phyloP scores from a whole-genome alignment of 2,113 vertebrate species.

The Scalopus aquaticus region DNA sequence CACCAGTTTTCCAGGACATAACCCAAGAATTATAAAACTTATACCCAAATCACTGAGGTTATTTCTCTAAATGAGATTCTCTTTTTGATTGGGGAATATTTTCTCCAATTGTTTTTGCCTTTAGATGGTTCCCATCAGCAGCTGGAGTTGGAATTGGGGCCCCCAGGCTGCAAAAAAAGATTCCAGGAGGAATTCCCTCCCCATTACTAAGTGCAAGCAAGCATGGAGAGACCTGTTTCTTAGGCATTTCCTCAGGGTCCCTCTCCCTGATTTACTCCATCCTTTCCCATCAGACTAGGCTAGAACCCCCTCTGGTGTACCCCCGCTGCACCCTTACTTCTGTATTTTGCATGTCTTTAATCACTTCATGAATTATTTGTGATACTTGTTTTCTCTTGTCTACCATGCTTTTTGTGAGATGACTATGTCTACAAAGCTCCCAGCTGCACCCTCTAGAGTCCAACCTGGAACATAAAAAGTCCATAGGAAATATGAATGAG shows the following conservation, averaged over 20 bases:
- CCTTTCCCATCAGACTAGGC: background rate
- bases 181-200: background rate
- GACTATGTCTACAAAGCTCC: background rate
- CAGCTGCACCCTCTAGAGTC: fast-evolving
- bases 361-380: background rate
- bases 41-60: background rate
- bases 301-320: background rate
- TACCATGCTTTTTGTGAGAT: background rate
- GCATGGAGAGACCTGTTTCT: background rate
- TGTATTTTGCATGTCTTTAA: background rate
- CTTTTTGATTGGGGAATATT: background rate
- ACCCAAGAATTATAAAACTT: slow-evolving; percentile 4
- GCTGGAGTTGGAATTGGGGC: background rate
- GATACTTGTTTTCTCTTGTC: background rate
- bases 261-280: background rate
- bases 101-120: background rate
- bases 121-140: background rate
- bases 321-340: background rate
- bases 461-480: background rate
- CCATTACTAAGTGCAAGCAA: background rate
- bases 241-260: background rate
- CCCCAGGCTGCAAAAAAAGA: background rate
- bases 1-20: background rate
- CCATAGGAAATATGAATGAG: slow-evolving; percentile 25
- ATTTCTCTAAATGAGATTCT: background rate